These are phyloP conservation scores for Myotis yumanensis DNA, from an alignment of 2,113 vertebrate genomes.

Conservation along the genomic window DNA sequence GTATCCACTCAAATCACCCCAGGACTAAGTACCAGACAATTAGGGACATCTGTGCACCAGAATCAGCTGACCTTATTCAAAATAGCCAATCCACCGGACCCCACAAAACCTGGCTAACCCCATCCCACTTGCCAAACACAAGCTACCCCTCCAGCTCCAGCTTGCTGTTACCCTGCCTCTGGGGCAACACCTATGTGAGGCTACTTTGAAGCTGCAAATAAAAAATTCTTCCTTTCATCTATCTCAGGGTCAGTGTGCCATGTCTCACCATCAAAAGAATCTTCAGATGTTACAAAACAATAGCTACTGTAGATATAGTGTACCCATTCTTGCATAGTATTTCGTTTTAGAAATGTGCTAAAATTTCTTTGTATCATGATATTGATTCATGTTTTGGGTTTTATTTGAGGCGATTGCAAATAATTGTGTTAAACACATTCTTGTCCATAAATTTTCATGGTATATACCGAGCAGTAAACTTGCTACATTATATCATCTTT, in stretches of 20 bases:
- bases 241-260: not conserved
- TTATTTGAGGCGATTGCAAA: not conserved
- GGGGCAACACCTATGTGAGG: fast-evolving
- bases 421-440: not conserved
- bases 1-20: fast-evolving
- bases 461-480: not conserved
- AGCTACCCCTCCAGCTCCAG: not conserved
- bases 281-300: not conserved
- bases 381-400: not conserved
- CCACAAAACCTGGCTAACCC: not conserved
- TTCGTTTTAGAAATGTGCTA: not conserved
- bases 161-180: not conserved
- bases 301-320: not conserved
- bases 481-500: not conserved
- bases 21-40: not conserved
- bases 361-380: not conserved
- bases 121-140: fast-evolving
- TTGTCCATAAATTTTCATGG: not conserved
- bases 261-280: not conserved
- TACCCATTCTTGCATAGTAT: not conserved
- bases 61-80: not conserved
- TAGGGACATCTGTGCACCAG: not conserved
- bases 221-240: not conserved
- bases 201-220: not conserved
- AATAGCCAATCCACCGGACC: not conserved